Conservation (phyloP, 2,888 invertebrate species). For the Tinea pellionella region DNA sequence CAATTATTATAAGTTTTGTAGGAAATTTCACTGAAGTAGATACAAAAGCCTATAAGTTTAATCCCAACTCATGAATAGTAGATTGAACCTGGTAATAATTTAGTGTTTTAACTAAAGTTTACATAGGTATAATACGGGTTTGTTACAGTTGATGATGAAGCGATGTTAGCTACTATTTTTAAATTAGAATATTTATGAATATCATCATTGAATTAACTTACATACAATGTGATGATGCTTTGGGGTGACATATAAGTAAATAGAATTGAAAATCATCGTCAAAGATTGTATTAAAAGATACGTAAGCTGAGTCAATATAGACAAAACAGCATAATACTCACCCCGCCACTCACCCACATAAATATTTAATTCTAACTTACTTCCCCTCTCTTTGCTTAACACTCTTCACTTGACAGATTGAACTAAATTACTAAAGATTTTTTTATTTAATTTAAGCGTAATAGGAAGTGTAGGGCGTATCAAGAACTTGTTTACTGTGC, state of each 20-base stretch:
- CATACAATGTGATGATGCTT: neutral
- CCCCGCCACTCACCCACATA: constrained; percentile 30
- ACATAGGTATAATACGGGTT: too few species aligned
- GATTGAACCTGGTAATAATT: too few species aligned
- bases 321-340: neutral
- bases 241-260: neutral
- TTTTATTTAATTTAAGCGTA: constrained; percentile 65
- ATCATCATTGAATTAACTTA: neutral
- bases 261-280: constrained; percentile 4
- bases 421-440: constrained; percentile 57
- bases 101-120: too few species aligned
- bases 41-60: too few species aligned
- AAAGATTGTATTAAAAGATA: constrained; percentile 8
- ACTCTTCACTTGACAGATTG: constrained; percentile 69
- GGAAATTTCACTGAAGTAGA: neutral
- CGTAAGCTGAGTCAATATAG: constrained; percentile 4
- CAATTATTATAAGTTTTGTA: neutral
- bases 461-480: constrained; percentile 40
- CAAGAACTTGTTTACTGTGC: constrained; percentile 36
- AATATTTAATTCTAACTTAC: constrained; percentile 35
- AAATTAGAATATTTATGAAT: too few species aligned
- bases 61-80: too few species aligned
- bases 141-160: too few species aligned
- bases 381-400: constrained; percentile 62
- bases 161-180: too few species aligned